Percentiles rank a stretch among this genome's conserved stretches.
These are phyloP conservation scores for Diploptera punctata DNA, from an alignment of 2,888 invertebrate species.

Conservation along the genomic window DNA sequence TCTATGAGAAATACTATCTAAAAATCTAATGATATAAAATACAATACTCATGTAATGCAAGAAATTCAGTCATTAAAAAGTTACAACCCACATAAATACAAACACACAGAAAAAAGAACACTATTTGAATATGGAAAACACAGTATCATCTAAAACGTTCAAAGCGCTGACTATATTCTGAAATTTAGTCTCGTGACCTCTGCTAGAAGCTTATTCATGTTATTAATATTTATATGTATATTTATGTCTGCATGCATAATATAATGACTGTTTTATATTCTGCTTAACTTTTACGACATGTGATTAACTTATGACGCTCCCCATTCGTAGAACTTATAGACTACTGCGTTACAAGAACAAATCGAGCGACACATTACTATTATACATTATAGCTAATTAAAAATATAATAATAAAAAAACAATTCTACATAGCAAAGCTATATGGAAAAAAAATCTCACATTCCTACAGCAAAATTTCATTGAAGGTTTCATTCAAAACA, in stretches of 20 bases:
- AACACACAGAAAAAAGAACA: slow-evolving; percentile 36
- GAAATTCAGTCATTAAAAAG: slow-evolving; percentile 31
- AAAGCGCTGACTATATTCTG: slow-evolving; percentile 29
- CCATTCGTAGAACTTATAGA: slow-evolving; percentile 13
- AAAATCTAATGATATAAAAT: slow-evolving; percentile 14
- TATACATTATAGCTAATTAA: slow-evolving; percentile 23
- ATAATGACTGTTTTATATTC: slow-evolving; percentile 21
- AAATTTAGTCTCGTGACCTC: slow-evolving; percentile 31
- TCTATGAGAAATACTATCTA: background rate
- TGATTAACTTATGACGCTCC: slow-evolving; percentile 26
- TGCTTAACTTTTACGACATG: slow-evolving; percentile 32
- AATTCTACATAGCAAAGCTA: slow-evolving; percentile 22
- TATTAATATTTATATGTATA: background rate
- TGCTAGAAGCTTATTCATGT: slow-evolving; percentile 26
- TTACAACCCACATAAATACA: slow-evolving; percentile 38
- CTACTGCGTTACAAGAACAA: slow-evolving; percentile 28
- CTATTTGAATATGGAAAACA: slow-evolving; percentile 33
- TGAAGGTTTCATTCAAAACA: slow-evolving; percentile 27
- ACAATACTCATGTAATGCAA: slow-evolving; percentile 26
- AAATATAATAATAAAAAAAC: too few relatives aligned
- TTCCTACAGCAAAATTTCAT: slow-evolving; percentile 13
- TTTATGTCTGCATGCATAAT: slow-evolving; percentile 27
- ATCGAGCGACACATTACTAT: slow-evolving; percentile 23
- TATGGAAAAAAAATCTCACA: slow-evolving; percentile 22
- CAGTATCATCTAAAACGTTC: slow-evolving; percentile 30